These are phyloP conservation scores for Podarcis muralis DNA, from an alignment of 2,113 vertebrate genomes.

Conservation along the genomic window DNA sequence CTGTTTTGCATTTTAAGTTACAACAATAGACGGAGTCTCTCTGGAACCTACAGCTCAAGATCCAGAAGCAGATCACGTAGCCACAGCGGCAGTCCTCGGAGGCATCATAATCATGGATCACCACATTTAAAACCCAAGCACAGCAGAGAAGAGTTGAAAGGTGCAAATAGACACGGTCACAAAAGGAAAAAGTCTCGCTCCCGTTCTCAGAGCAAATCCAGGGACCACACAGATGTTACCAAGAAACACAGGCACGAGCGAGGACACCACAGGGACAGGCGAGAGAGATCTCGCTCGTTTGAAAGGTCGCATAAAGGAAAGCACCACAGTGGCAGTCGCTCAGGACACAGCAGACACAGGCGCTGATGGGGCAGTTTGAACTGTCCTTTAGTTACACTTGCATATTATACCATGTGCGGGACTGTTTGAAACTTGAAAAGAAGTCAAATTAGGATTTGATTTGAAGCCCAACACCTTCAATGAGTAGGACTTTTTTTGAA, in stretches of 20 bases:
- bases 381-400: not conserved
- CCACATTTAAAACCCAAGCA: constrained; percentile 92
- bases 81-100: constrained; percentile 89
- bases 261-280: constrained; percentile 88
- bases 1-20: constrained; percentile 77
- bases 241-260: constrained; percentile 97
- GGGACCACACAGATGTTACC: constrained; percentile 84
- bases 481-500: constrained; percentile 56
- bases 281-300: constrained; percentile 92
- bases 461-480: constrained; percentile 61
- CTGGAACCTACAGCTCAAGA: constrained; percentile 95
- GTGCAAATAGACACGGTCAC: constrained; percentile 86
- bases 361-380: constrained; percentile 75
- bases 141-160: constrained; percentile 87
- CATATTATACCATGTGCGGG: constrained; percentile 69
- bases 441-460: constrained; percentile 68
- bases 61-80: constrained; percentile 93
- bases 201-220: constrained; percentile 88
- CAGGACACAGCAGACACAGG: constrained; percentile 90
- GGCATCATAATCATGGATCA: constrained; percentile 86
- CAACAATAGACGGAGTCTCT: constrained; percentile 93
- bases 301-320: constrained; percentile 95
- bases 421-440: constrained; percentile 70
- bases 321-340: constrained; percentile 89
- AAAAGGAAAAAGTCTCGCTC: constrained; percentile 94